Conservation (phyloP, 2,888 invertebrate genomes). For the Cryptus armator region DNA sequence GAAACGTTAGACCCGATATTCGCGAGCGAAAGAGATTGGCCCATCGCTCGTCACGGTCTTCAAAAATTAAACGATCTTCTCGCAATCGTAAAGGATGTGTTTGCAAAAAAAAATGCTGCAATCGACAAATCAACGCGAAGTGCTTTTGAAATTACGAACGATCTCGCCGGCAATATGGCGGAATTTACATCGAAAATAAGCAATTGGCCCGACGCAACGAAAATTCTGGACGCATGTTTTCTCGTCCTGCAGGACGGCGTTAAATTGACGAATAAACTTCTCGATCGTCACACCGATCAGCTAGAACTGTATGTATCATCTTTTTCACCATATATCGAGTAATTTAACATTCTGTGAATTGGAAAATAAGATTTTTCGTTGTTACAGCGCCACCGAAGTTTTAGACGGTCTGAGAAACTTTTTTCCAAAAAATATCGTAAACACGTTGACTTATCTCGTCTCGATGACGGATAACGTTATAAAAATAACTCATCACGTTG, state of each 20-base stretch:
- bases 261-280: conserved; percentile 74
- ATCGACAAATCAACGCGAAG: conserved; percentile 38
- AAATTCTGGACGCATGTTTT: conserved; percentile 74
- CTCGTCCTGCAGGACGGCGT: conserved; percentile 76
- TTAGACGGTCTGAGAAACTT: conserved; percentile 75
- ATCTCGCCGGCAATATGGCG: conserved; percentile 51
- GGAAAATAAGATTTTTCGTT: conserved; percentile 20
- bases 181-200: conserved; percentile 41
- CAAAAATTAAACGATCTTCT: conserved; percentile 76
- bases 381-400: conserved; percentile 79
- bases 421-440: conserved; percentile 76
- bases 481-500: conserved; percentile 76
- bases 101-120: conserved; percentile 45
- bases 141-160: conserved; percentile 67
- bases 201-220: conserved; percentile 71
- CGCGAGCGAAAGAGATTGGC: conserved; percentile 75
- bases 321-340: neutral
- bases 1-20: conserved; percentile 77
- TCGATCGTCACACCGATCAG: conserved; percentile 74
- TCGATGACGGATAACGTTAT: conserved; percentile 76
- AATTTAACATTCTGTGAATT: neutral
- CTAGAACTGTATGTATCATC: conserved; percentile 74
- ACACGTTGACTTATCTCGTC: conserved; percentile 76
- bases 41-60: conserved; percentile 73
- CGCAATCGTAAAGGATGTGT: conserved; percentile 72